These are phyloP conservation scores for Aselliscus stoliczkanus DNA, from an alignment of 2,797 vertebrate genomes.

Conservation along the genomic window DNA sequence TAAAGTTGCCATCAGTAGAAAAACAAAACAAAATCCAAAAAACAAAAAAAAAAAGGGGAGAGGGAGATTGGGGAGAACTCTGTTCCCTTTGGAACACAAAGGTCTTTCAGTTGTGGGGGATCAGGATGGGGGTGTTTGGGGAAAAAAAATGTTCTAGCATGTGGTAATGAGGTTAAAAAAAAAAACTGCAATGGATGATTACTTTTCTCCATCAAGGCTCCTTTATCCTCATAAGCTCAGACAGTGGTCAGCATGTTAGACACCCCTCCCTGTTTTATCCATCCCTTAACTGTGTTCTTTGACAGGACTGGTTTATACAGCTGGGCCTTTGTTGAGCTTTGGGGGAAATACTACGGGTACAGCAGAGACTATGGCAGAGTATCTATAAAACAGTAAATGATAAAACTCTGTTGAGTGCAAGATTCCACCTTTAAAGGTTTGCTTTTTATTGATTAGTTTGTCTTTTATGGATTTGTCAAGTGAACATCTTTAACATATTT, in stretches of 20 bases:
- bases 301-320: conserved; percentile 89
- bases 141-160: conserved; percentile 90
- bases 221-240: conserved; percentile 82
- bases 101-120: conserved; percentile 74
- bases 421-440: neutral
- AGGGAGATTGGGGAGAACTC: conserved; percentile 18
- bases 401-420: neutral
- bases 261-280: conserved; percentile 77
- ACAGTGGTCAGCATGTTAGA: conserved; percentile 79
- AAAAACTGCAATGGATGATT: conserved; percentile 88
- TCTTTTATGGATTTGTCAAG: conserved; percentile 14
- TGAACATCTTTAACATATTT: neutral
- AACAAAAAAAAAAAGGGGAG: conserved; percentile 2
- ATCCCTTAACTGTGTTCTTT: conserved; percentile 74
- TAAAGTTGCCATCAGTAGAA: conserved; percentile 60
- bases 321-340: conserved; percentile 83
- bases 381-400: conserved; percentile 46
- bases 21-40: neutral
- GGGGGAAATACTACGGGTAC: conserved; percentile 50
- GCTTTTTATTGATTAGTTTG: conserved; percentile 10
- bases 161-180: conserved; percentile 90
- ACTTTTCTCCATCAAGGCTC: conserved; percentile 86
- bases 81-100: conserved; percentile 76
- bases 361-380: conserved; percentile 65
- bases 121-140: conserved; percentile 70